Conservation (phyloP, 1,140 invertebrate species). For the Parapsyche elsis region DNA sequence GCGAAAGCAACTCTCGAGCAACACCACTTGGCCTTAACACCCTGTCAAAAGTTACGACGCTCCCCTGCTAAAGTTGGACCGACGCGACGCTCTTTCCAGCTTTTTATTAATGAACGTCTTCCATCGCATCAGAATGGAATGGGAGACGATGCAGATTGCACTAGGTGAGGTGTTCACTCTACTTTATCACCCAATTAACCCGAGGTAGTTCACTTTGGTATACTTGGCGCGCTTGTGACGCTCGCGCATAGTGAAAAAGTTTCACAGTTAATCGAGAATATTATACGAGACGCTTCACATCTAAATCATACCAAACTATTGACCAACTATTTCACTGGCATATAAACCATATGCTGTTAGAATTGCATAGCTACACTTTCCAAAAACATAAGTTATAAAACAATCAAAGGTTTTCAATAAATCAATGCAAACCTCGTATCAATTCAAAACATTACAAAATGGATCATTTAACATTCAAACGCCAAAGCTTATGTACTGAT, state of each 20-base stretch:
- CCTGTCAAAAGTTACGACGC: constrained; percentile 37
- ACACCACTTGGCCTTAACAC: constrained; percentile 6
- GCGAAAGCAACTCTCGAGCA: constrained; percentile 9
- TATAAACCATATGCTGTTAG: too few relatives aligned
- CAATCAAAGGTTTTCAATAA: too few relatives aligned
- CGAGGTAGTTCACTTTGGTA: neutral
- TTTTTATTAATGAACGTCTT: constrained; percentile 19
- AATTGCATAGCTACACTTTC: neutral
- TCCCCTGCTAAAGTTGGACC: constrained; percentile 1
- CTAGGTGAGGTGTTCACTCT: neutral
- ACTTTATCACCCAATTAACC: constrained; percentile 26
- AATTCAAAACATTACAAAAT: too few relatives aligned
- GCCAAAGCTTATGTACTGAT: too few relatives aligned
- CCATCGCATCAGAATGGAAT: neutral
- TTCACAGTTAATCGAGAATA: neutral
- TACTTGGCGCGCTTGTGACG: neutral
- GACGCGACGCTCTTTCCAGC: neutral
- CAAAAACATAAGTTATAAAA: too few relatives aligned
- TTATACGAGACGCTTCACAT: too few relatives aligned
- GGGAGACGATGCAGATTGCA: constrained; percentile 17
- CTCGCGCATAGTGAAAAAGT: constrained; percentile 20
- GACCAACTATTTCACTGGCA: too few relatives aligned
- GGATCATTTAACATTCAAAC: too few relatives aligned
- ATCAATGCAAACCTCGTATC: too few relatives aligned
- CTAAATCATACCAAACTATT: too few relatives aligned